Evolutionary conservation across 2,888 invertebrate species (phyloP).

Genomic region (Amphipyra berbera): DNA sequence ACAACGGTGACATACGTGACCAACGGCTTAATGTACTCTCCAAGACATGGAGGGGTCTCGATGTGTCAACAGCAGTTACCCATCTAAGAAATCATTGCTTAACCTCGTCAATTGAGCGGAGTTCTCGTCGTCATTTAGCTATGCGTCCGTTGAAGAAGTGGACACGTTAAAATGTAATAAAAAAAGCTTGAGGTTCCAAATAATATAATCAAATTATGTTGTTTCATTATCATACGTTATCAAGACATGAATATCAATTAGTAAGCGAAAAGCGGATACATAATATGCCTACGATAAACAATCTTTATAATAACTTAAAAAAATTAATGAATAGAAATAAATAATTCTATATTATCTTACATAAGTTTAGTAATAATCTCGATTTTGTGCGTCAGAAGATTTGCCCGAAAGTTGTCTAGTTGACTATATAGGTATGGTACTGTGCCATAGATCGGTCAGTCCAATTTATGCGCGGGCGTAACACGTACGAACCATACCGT

Average conservation of each 20-base stretch:
- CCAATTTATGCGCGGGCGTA: slow-evolving; percentile 47
- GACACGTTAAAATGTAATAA: background rate
- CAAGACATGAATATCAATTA: too few relatives aligned
- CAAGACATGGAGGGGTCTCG: background rate
- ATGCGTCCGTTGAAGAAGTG: background rate
- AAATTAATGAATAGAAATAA: too few relatives aligned
- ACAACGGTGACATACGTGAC: too few relatives aligned
- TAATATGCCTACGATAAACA: too few relatives aligned
- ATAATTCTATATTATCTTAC: too few relatives aligned
- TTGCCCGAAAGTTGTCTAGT: slow-evolving; percentile 43
- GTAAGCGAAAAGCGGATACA: too few relatives aligned
- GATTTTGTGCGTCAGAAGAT: slow-evolving; percentile 35
- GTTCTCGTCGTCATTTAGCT: background rate
- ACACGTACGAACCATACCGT: slow-evolving; percentile 28
- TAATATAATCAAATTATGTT: too few relatives aligned
- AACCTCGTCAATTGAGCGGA: background rate
- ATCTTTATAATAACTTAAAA: too few relatives aligned
- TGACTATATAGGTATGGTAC: slow-evolving; percentile 50
- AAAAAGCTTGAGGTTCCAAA: background rate
- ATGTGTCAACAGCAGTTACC: slow-evolving; percentile 8
- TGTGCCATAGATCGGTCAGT: slow-evolving; percentile 41
- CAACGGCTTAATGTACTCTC: background rate
- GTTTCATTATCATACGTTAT: too few relatives aligned
- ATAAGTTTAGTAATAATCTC: slow-evolving; percentile 1
- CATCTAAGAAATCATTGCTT: slow-evolving; percentile 13